Conservation (phyloP, 2,888 invertebrate species). For the Bibio marci region DNA sequence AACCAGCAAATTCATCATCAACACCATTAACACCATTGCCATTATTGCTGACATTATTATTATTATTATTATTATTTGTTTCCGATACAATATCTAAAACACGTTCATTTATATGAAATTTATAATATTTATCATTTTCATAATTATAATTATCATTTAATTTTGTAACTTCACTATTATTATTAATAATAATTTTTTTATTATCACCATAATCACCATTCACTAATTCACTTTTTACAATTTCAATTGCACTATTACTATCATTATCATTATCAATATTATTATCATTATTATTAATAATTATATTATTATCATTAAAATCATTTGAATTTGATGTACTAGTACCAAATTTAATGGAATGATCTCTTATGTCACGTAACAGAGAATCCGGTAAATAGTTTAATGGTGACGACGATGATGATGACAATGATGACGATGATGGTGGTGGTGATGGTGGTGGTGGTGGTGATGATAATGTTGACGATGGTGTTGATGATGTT, state of each 20-base stretch:
- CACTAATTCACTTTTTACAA: too few relatives aligned
- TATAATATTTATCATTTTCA: constrained; percentile 63
- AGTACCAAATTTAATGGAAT: background rate
- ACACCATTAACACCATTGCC: too few relatives aligned
- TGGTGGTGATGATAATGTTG: constrained; percentile 9
- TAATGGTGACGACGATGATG: constrained; percentile 10
- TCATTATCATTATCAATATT: constrained; percentile 4
- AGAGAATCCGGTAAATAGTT: too few relatives aligned
- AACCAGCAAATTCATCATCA: constrained; percentile 61
- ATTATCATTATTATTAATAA: constrained; percentile 8
- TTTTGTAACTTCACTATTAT: constrained; percentile 31
- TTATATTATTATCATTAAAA: constrained; percentile 5
- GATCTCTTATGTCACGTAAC: background rate
- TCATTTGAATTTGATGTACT: background rate
- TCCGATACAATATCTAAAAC: constrained; percentile 16
- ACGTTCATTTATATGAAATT: constrained; percentile 67
- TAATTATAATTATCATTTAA: constrained; percentile 34
- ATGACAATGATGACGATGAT: constrained; percentile 15
- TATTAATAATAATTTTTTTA: constrained; percentile 10
- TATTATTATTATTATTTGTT: constrained; percentile 7
- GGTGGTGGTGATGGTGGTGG: constrained; percentile 8
- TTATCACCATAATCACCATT: constrained; percentile 8
- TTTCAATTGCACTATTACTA: constrained; percentile 31
- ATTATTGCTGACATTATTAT: too few relatives aligned
- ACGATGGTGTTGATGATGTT: constrained; percentile 8